Evolutionary conservation across 2,797 vertebrate species (phyloP).

Genomic region (Acipenser transmontanus): DNA sequence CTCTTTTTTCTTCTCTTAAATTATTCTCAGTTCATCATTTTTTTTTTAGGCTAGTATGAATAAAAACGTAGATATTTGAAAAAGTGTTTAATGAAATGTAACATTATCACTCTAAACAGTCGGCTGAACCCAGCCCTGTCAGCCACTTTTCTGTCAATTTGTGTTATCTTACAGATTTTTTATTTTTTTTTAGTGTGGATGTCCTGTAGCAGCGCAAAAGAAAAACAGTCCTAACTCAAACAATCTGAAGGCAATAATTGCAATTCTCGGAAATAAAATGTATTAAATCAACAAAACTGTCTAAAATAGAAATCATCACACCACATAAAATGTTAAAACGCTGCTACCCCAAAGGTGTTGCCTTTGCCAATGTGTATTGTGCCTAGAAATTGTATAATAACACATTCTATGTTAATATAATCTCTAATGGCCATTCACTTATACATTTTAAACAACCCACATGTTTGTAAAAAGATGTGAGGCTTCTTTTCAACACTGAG

Average conservation of each 20-base stretch:
- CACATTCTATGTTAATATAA: too few species aligned
- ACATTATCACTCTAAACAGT: too few species aligned
- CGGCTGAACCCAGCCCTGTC: neutral
- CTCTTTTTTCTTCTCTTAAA: constrained; percentile 36
- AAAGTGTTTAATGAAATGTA: too few species aligned
- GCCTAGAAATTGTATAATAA: too few species aligned
- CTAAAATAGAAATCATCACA: neutral
- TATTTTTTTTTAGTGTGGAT: neutral
- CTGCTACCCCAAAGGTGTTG: too few species aligned
- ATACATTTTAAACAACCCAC: too few species aligned
- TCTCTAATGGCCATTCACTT: too few species aligned
- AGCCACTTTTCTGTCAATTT: constrained; percentile 5
- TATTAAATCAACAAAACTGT: constrained; percentile 5
- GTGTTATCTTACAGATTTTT: neutral
- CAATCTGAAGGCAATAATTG: neutral
- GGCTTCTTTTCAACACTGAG: too few species aligned
- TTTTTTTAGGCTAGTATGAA: neutral
- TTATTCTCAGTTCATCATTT: constrained; percentile 34
- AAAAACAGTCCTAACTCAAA: constrained; percentile 5
- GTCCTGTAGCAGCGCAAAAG: neutral
- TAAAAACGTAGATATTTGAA: too few species aligned
- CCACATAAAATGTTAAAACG: too few species aligned
- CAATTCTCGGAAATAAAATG: neutral
- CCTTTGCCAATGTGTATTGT: too few species aligned
- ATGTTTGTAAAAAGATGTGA: too few species aligned